phyloP scores from a whole-genome alignment of 2,113 vertebrate species.

The Globicephala melas region DNA sequence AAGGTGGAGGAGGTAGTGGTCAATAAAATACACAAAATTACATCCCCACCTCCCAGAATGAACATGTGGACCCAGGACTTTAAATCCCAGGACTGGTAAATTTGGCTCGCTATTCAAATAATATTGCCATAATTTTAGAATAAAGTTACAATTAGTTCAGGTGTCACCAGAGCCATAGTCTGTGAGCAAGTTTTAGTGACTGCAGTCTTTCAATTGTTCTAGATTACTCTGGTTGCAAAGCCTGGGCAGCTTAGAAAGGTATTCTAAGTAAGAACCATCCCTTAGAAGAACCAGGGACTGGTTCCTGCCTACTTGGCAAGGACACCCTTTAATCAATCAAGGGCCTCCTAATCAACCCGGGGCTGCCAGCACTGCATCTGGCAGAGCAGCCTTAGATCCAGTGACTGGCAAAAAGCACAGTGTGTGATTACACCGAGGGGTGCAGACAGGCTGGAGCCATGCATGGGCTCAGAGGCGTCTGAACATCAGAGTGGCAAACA shows the following conservation, averaged over 20 bases:
- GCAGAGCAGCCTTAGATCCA: not conserved
- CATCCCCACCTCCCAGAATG: not conserved
- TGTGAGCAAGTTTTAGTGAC: not conserved
- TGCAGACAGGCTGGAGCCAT: not conserved
- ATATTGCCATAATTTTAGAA: not conserved
- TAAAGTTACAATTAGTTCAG: not conserved
- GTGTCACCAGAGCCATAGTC: not conserved
- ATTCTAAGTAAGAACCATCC: not conserved
- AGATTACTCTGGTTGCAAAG: not conserved
- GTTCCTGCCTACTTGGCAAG: not conserved
- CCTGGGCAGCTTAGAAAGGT: not conserved
- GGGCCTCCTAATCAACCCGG: not conserved
- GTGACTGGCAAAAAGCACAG: conserved; percentile 1
- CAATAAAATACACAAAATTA: not conserved
- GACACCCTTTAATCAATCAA: not conserved
- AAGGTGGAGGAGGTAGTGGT: not conserved
- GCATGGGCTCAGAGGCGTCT: not conserved
- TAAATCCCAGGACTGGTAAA: not conserved
- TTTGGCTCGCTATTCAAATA: not conserved
- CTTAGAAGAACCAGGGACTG: too few relatives aligned
- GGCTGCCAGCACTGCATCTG: not conserved
- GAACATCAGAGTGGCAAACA: not conserved
- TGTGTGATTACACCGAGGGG: not conserved
- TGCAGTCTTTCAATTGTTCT: not conserved
- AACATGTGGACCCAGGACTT: not conserved